Percentiles rank a stretch among this genome's conserved stretches.
These are phyloP conservation scores for Drosophila oshimai DNA, from an alignment of 1,140 invertebrate species.

Conservation along the genomic window DNA sequence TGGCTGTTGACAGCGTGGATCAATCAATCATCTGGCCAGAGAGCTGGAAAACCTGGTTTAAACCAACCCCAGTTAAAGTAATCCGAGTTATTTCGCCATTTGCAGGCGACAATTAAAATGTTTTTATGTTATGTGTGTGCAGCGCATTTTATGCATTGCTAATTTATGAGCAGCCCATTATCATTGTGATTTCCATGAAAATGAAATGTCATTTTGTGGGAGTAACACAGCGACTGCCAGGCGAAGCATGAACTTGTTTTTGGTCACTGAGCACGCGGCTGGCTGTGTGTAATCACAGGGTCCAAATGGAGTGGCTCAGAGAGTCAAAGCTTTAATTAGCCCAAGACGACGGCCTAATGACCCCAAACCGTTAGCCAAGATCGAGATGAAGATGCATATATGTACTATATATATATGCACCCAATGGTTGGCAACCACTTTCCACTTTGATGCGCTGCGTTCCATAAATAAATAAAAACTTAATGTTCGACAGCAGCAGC, in stretches of 20 bases:
- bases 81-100: conserved; percentile 54
- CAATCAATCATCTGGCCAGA: conserved; percentile 49
- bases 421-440: conserved; percentile 49
- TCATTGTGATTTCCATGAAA: conserved; percentile 58
- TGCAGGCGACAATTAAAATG: conserved; percentile 71
- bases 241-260: conserved; percentile 71
- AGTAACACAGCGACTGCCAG: conserved; percentile 12
- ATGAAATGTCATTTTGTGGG: conserved; percentile 42
- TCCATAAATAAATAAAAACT: conserved; percentile 72
- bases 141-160: conserved; percentile 32
- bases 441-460: conserved; percentile 48
- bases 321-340: conserved; percentile 44
- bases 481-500: conserved; percentile 53
- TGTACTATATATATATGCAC: background rate
- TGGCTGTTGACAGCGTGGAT: conserved; percentile 49
- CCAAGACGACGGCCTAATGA: conserved; percentile 36
- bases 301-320: conserved; percentile 38
- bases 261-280: conserved; percentile 49
- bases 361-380: conserved; percentile 40
- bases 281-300: conserved; percentile 3
- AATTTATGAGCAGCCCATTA: conserved; percentile 47
- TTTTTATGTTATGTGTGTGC: conserved; percentile 42
- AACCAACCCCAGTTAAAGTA: conserved; percentile 12
- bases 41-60: conserved; percentile 40
- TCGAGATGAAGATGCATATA: conserved; percentile 23